Base-by-base conservation (phyloP, 1,140 invertebrate species). In the Drosophila nannoptera region DNA sequence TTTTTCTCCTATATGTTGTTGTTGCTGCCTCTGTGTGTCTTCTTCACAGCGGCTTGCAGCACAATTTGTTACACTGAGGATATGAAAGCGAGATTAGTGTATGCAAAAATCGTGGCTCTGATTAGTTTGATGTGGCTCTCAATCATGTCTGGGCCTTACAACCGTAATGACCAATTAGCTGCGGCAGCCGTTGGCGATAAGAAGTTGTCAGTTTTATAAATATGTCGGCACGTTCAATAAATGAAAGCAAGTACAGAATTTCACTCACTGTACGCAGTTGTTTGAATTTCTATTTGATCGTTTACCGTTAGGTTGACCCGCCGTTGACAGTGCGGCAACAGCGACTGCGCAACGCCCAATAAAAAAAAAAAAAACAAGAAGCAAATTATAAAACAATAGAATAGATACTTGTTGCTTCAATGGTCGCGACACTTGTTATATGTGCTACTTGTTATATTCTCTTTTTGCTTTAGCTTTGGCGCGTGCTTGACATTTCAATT, bases 271-370 rank as follows among this genome's bases (percentile, higher is more conserved):
- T 77, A 53, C 48, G 49, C 71, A 56, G 55, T 69, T 65, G 75
- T 74, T 74, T 76, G 66, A 84, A 78, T 83, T 83, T 84, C 76
- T 80, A 76, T 70, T 70, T 67, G 53, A 69, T 61, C 38, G 73
- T 49, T 48, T 75, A 81, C 77, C 80, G 80, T 81, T 84, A 86
- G 66, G 48, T 74, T 84, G 81, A 86, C 81, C 80, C 81, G 77
- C 78, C 71, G 64, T 69, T 46, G 61, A 55, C 56, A 58, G 71
- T 64, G 71, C 64, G 43, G 46, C 69, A 38, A n/a, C 55, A 60
- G 62, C 43, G 54, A 56, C 40, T 43, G 40, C 40, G 40, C 40
- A 43, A 14, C 56, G 45, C 22, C 29, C 56, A 16, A 33, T 12
- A 55, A 48, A 59, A 63, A 22, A 22, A 22, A 22, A 22, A 22